Conservation (phyloP, 2,113 vertebrate genomes). For the Piprites chloris region DNA sequence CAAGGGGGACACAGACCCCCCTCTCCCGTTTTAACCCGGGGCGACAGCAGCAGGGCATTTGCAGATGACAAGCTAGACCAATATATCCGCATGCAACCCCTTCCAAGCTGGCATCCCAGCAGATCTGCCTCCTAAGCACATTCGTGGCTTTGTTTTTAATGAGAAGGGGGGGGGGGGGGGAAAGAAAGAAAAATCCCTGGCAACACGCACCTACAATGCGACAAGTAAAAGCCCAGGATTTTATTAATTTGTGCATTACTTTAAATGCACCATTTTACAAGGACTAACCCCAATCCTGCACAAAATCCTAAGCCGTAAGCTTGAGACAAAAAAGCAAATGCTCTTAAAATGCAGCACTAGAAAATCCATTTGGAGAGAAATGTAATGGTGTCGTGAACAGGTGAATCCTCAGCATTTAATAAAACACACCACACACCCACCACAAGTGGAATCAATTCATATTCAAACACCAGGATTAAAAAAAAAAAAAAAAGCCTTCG, state of each 20-base stretch:
- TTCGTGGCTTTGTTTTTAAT: conserved; percentile 11
- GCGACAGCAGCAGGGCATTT: background rate
- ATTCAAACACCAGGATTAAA: background rate
- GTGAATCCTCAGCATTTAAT: conserved; percentile 21
- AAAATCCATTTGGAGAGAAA: conserved; percentile 30
- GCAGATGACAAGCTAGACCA: background rate
- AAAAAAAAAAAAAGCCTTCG: background rate
- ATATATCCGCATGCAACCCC: rapidly evolving
- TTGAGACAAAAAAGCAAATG: conserved; percentile 59
- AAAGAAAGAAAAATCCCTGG: conserved; percentile 25
- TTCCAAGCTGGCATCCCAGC: background rate
- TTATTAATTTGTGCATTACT: conserved; percentile 36
- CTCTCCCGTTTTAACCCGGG: background rate
- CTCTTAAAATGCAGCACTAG: background rate
- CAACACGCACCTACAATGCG: background rate
- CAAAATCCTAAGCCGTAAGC: conserved; percentile 50
- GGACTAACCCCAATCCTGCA: conserved; percentile 52
- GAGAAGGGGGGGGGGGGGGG: background rate
- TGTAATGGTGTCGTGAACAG: background rate
- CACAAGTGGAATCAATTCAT: background rate
- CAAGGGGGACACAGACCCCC: background rate
- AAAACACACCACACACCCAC: background rate
- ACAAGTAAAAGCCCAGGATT: conserved; percentile 17
- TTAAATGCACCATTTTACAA: conserved; percentile 14
- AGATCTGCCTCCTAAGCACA: conserved; percentile 18